Base-by-base conservation (phyloP, 2,113 vertebrate genomes). In the Todiramphus saurophagus region DNA sequence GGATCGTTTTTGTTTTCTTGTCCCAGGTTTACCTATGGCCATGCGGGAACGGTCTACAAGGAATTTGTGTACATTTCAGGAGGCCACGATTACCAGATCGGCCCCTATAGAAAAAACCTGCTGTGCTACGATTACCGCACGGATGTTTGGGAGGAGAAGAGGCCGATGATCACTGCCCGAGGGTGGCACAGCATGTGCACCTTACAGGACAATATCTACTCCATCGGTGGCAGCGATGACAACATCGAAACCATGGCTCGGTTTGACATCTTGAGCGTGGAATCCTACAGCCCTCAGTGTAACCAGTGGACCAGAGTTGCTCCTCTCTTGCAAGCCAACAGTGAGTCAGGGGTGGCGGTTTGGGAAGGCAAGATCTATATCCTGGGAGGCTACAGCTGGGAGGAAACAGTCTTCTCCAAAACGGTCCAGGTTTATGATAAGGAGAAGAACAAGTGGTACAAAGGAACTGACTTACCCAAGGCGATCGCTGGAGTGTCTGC, bases 181-280 rank as follows among this genome's bases (percentile, higher is more conserved):
- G 99, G 99, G 27, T 99, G 99, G 99, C 99, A 99, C 98, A 99
- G 99, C 97, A 99, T 99, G 99, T 99, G 99, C 58, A 99, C 99
- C 68, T 94, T 99, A 46, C 97, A 97, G 31, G 98, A 99, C 90
- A 98, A 92, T 23, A 98, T 99, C 96, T 99, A 99, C 63, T 98
- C 98, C 83, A 98, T 99, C 0, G 99, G 99, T 1, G 99, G 99
- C 95, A 99, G 99, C 4, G 98, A 99, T 13, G 99, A 99, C 97
- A 98, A 98, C 58, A 97, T 98, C 13, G 99, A 99, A 85, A 99
- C 98, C 86, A 98, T 99, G 91, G 99, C 99, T 48, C 99, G 99
- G 11, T 99, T 99, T 1, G 99, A 99, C 63, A 99, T 99, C 92
- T 97, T 99, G 80, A 98, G 97, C 2, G 99, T 99, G 91, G 99